Conservation (phyloP, 2,797 vertebrate genomes). For the Scleropages formosus region DNA sequence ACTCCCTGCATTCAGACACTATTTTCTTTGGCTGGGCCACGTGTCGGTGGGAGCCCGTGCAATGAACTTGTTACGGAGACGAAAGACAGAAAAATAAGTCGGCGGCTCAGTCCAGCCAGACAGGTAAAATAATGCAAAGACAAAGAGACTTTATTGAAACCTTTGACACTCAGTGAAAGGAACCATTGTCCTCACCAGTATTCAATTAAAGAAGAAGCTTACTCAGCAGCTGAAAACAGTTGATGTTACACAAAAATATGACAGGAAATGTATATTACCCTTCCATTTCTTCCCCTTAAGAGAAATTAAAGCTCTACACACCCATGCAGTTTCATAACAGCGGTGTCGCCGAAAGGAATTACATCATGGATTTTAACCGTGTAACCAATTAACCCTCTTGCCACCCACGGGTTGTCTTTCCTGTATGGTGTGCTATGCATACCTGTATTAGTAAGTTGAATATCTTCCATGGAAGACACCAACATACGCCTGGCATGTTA, state of each 20-base stretch:
- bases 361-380: neutral
- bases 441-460: neutral
- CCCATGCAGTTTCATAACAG: neutral
- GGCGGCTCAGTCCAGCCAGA: conserved; percentile 35
- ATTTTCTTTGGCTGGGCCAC: conserved; percentile 58
- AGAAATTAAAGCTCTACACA: neutral
- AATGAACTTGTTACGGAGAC: conserved; percentile 46
- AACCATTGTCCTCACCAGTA: conserved; percentile 37
- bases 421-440: neutral
- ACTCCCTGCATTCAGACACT: conserved; percentile 38
- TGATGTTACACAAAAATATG: conserved; percentile 7
- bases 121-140: conserved; percentile 42
- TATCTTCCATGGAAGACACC: neutral
- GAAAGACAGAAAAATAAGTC: conserved; percentile 39
- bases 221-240: conserved; percentile 4
- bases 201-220: neutral
- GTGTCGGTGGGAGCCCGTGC: conserved; percentile 47
- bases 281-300: neutral
- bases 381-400: neutral
- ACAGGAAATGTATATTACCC: neutral
- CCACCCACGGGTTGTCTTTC: neutral
- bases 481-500: too few species aligned
- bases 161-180: conserved; percentile 39
- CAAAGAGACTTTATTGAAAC: conserved; percentile 30
- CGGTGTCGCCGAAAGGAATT: neutral